Percentiles rank a stretch among this genome's conserved stretches.
phyloP scores from a whole-genome alignment of 1,140 invertebrate genomes.

The Cotesia glomerata region DNA sequence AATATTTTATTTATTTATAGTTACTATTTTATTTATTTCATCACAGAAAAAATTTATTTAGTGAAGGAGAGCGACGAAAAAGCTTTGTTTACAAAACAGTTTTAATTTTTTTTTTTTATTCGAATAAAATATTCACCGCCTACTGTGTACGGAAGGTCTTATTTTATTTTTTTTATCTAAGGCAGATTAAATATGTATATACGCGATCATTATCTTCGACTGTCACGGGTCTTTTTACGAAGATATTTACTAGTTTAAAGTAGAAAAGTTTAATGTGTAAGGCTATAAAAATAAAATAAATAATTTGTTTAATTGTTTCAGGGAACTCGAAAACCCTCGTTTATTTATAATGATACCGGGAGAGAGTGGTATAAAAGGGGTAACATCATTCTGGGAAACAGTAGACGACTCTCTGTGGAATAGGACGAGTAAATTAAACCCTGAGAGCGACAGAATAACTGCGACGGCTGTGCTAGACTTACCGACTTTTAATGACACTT shows the following conservation, averaged over 20 bases:
- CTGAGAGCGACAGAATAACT: slow-evolving; percentile 30
- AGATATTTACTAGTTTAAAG: too few relatives aligned
- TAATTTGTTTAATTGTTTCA: slow-evolving; percentile 34
- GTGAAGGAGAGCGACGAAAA: too few relatives aligned
- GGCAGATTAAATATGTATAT: too few relatives aligned
- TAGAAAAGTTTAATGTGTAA: too few relatives aligned
- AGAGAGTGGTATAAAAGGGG: slow-evolving; percentile 33
- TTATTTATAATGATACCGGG: slow-evolving; percentile 42
- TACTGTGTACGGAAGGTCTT: too few relatives aligned
- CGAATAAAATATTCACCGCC: too few relatives aligned
- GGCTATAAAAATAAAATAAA: not conserved
- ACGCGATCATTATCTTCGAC: too few relatives aligned
- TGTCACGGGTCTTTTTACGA: too few relatives aligned
- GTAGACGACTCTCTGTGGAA: slow-evolving; percentile 37
- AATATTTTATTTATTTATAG: not conserved
- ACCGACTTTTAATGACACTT: slow-evolving; percentile 42
- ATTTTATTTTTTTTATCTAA: too few relatives aligned
- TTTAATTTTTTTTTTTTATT: too few relatives aligned
- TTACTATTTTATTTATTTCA: not conserved
- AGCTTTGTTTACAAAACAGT: too few relatives aligned
- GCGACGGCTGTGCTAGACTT: slow-evolving; percentile 49
- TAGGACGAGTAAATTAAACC: slow-evolving; percentile 33
- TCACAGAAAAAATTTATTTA: not conserved
- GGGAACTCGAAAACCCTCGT: slow-evolving; percentile 41
- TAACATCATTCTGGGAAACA: slow-evolving; percentile 46